Conservation (phyloP, 2,797 vertebrate genomes). For the Cygnus olor region DNA sequence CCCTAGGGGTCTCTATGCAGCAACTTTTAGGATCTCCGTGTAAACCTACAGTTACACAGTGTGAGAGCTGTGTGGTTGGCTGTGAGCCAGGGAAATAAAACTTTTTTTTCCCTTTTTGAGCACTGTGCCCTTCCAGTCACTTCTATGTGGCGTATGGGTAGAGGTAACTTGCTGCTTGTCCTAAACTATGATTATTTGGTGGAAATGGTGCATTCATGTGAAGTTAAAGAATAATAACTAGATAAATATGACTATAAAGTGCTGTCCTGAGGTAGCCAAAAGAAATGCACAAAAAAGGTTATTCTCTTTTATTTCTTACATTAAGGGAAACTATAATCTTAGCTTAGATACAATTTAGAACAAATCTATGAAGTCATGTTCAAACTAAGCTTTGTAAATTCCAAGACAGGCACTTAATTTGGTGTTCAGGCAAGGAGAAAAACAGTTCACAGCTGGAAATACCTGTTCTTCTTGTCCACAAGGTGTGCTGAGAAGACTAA, state of each 20-base stretch:
- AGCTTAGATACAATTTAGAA: constrained; percentile 20
- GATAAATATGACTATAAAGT: neutral
- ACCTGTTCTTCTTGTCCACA: constrained; percentile 31
- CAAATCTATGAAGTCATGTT: constrained; percentile 19
- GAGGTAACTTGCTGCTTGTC: neutral
- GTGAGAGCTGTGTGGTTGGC: neutral
- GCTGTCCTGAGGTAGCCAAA: neutral
- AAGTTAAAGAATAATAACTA: neutral
- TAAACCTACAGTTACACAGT: neutral
- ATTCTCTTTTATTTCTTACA: constrained; percentile 1
- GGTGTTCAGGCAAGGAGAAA: constrained; percentile 47
- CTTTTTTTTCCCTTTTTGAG: neutral
- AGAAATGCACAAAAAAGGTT: neutral
- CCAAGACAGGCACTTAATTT: constrained; percentile 23
- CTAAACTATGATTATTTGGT: neutral
- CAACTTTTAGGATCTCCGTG: neutral
- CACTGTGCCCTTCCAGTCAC: neutral
- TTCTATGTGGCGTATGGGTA: accelerated
- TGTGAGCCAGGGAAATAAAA: neutral
- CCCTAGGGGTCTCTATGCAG: neutral
- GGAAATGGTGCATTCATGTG: neutral
- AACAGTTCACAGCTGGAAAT: constrained; percentile 57
- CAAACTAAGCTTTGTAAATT: constrained; percentile 59
- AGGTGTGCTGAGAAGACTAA: constrained; percentile 36
- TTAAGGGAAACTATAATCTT: constrained; percentile 11